These are phyloP conservation scores for Mythimna albipuncta DNA, from an alignment of 2,888 invertebrate species.

Conservation along the genomic window DNA sequence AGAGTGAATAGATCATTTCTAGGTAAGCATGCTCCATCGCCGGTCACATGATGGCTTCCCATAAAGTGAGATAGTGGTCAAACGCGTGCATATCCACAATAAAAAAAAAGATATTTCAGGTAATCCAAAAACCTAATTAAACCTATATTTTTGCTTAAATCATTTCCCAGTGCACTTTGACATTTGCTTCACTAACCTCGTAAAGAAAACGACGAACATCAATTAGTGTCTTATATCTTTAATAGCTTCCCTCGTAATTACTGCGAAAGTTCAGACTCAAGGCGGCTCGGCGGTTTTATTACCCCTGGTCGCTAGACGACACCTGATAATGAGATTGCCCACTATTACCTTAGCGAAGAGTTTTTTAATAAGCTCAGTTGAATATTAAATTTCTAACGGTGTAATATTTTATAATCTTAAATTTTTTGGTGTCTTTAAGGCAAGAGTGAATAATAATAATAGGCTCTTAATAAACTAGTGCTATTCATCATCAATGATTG, in stretches of 20 bases:
- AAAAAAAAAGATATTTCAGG: no score
- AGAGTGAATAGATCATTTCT: no score
- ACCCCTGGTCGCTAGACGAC: not conserved
- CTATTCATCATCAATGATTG: no score
- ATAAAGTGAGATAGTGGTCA: no score
- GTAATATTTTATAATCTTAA: not conserved
- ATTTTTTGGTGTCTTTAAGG: no score
- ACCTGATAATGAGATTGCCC: not conserved
- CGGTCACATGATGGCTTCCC: no score
- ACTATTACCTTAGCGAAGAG: not conserved
- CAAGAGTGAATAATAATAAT: no score
- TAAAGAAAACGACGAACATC: not conserved
- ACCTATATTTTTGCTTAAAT: not conserved
- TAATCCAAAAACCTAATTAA: no score
- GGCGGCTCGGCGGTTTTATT: not conserved
- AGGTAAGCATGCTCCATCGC: no score
- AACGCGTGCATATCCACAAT: no score
- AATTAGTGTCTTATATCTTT: not conserved
- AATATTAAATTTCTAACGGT: not conserved
- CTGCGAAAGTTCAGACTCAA: not conserved
- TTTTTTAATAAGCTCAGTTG: not conserved
- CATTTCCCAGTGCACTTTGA: not conserved
- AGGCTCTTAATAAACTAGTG: no score
- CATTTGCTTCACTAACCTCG: constrained; percentile 11
- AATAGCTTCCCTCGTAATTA: constrained; percentile 4